These are phyloP conservation scores for Troglohyphantes excavatus DNA, from an alignment of 2,888 invertebrate genomes.

Conservation along the genomic window DNA sequence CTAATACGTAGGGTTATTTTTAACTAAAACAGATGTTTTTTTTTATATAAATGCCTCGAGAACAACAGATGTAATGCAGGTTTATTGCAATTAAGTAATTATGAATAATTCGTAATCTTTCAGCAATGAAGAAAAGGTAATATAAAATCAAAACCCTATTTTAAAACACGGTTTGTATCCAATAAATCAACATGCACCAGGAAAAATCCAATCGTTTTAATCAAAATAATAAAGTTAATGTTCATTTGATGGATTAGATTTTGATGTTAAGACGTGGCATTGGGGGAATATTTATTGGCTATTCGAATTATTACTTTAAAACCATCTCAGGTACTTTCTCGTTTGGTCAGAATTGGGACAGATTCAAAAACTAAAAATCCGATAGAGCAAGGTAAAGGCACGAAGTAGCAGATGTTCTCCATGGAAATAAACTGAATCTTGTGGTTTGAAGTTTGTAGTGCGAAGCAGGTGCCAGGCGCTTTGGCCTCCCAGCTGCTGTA, in stretches of 20 bases:
- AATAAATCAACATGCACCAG: no score
- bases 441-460: slow-evolving; percentile 43
- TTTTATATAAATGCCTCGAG: no score
- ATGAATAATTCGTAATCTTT: no score
- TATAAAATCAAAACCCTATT: no score
- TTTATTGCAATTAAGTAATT: no score
- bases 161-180: no score
- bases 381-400: slow-evolving; percentile 8
- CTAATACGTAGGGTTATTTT: no score
- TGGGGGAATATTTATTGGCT: background rate
- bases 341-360: background rate
- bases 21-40: no score
- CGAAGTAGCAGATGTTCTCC: slow-evolving; percentile 54
- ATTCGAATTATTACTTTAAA: background rate
- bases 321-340: background rate
- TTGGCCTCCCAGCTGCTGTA: slow-evolving; percentile 37
- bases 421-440: slow-evolving; percentile 51
- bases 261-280: background rate
- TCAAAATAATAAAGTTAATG: no score
- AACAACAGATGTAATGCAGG: no score
- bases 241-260: background rate
- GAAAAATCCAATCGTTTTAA: no score
- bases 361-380: background rate
- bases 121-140: no score
- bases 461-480: slow-evolving; percentile 49